Conservation (phyloP, 2,797 vertebrate genomes). For the Champsocephalus gunnari region DNA sequence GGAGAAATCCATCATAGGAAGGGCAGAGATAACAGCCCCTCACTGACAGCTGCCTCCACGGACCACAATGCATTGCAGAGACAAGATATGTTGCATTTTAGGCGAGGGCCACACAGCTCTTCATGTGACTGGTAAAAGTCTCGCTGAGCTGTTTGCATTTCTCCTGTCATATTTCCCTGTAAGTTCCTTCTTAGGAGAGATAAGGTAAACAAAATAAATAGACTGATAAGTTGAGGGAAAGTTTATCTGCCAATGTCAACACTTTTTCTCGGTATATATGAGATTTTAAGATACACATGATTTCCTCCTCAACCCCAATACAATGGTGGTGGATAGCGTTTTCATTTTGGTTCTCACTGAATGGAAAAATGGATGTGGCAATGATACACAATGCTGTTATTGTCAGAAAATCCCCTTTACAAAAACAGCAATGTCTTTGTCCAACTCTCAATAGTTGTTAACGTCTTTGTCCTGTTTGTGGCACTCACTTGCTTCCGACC, state of each 20-base stretch:
- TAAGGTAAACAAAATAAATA: background rate
- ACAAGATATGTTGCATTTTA: conserved; percentile 46
- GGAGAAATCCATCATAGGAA: conserved; percentile 52
- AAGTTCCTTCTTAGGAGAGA: conserved; percentile 4
- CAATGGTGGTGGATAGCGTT: background rate
- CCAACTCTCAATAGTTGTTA: background rate
- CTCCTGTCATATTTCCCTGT: background rate
- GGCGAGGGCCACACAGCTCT: conserved; percentile 11
- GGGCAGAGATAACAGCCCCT: conserved; percentile 40
- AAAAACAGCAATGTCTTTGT: background rate
- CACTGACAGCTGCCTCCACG: conserved; percentile 64
- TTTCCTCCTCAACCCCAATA: background rate
- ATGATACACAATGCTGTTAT: background rate
- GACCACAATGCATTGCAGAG: conserved; percentile 54
- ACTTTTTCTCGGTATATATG: too few relatives aligned
- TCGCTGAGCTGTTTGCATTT: background rate
- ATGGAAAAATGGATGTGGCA: too few relatives aligned
- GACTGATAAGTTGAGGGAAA: background rate
- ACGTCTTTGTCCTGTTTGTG: background rate
- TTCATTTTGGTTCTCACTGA: background rate
- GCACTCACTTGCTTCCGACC: background rate
- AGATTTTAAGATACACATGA: background rate
- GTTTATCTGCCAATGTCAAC: background rate
- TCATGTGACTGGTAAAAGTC: conserved; percentile 25
- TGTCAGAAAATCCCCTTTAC: background rate